phyloP scores from a whole-genome alignment of 2,888 invertebrate genomes.

The Sphaerophoria rueppellii region DNA sequence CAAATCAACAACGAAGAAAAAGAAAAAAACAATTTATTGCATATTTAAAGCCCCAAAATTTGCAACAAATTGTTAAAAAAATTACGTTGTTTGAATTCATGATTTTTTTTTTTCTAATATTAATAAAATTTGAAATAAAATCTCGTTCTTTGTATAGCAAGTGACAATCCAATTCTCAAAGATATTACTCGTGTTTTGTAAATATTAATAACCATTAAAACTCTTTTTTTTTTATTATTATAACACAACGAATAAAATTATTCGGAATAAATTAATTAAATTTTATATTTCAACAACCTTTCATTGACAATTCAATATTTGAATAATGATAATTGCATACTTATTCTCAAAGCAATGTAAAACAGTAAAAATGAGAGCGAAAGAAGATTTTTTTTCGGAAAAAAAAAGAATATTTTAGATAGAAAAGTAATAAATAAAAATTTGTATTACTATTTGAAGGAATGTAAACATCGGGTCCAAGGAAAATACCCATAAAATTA shows the following conservation, averaged over 20 bases:
- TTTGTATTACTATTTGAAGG: constrained; percentile 46
- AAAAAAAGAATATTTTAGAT: constrained; percentile 40
- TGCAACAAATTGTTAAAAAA: constrained; percentile 62
- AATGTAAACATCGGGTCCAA: constrained; percentile 67
- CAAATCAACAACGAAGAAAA: constrained; percentile 26
- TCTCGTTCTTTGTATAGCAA: constrained; percentile 74
- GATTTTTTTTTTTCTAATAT: constrained; percentile 16
- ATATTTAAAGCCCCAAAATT: constrained; percentile 66
- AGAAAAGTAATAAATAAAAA: constrained; percentile 49
- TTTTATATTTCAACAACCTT: constrained; percentile 20
- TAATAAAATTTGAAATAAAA: constrained; percentile 1
- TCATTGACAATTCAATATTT: constrained; percentile 12
- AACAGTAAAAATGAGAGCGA: constrained; percentile 4
- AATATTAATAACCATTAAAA: constrained; percentile 51
- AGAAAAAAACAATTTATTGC: constrained; percentile 64
- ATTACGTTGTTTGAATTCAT: constrained; percentile 31
- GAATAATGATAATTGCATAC: constrained; percentile 18
- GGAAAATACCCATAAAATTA: constrained; percentile 53
- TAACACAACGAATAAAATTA: constrained; percentile 76
- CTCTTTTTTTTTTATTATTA: constrained; percentile 72
- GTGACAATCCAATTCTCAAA: constrained; percentile 78
- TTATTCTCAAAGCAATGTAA: constrained; percentile 59
- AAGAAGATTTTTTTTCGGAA: constrained; percentile 3
- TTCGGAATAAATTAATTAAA: constrained; percentile 28
- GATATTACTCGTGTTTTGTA: constrained; percentile 67